Evolutionary conservation across 2,797 vertebrate genomes (phyloP).

Genomic region (Kryptopterus vitreolus): DNA sequence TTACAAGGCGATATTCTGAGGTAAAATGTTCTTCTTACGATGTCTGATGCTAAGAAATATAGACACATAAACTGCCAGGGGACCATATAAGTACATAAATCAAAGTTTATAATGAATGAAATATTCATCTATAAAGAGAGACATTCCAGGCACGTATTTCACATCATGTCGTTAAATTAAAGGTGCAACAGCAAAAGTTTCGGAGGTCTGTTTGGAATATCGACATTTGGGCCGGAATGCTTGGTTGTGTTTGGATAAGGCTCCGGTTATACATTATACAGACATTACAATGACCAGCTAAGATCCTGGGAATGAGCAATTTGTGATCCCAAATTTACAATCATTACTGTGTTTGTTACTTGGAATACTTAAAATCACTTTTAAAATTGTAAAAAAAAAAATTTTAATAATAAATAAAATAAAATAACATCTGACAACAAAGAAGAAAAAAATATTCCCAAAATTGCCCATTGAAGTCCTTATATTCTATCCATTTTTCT

Average conservation of each 20-base stretch:
- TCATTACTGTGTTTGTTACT: background rate
- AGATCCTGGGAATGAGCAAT: background rate
- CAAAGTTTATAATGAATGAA: too few species aligned
- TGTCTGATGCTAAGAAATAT: background rate
- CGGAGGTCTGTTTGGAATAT: background rate
- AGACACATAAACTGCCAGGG: background rate
- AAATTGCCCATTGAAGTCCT: too few species aligned
- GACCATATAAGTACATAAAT: background rate
- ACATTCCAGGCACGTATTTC: background rate
- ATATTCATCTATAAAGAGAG: too few species aligned
- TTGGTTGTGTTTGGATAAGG: background rate
- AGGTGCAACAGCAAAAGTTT: background rate
- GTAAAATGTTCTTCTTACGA: background rate
- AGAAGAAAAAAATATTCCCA: too few species aligned
- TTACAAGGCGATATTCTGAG: background rate
- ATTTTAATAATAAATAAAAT: too few species aligned
- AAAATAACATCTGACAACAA: too few species aligned
- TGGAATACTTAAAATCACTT: too few species aligned
- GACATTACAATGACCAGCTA: too few species aligned
- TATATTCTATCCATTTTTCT: too few species aligned
- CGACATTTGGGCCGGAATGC: background rate
- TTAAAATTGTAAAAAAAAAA: too few species aligned
- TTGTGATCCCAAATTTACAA: background rate
- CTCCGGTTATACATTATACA: background rate
- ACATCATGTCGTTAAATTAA: background rate